These are phyloP conservation scores for Hypolimnas misippus DNA, from an alignment of 2,888 invertebrate species.

Conservation along the genomic window DNA sequence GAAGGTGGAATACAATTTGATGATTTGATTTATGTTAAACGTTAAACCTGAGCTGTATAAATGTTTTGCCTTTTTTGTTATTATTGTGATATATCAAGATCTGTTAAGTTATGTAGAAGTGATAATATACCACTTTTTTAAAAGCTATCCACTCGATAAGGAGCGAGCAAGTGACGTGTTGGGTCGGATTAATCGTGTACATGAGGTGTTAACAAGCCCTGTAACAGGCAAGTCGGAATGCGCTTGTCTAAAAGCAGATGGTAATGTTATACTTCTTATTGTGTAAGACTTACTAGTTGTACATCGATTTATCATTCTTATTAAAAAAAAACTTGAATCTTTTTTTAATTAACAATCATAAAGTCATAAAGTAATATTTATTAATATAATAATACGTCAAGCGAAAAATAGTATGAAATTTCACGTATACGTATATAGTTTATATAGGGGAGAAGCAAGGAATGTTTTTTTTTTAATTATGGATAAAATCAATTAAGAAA, in stretches of 20 bases:
- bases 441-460: too few relatives aligned
- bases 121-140: conserved; percentile 24
- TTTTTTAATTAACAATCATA: too few relatives aligned
- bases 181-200: conserved; percentile 23
- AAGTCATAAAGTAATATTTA: too few relatives aligned
- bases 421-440: too few relatives aligned
- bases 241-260: conserved; percentile 24
- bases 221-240: conserved; percentile 23
- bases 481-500: too few relatives aligned
- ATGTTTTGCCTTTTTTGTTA: not conserved
- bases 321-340: not conserved
- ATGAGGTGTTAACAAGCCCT: conserved; percentile 31
- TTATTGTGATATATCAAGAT: conserved; percentile 14
- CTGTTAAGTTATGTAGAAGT: conserved; percentile 17
- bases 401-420: too few relatives aligned
- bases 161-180: conserved; percentile 22
- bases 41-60: not conserved
- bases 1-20: conserved; percentile 12
- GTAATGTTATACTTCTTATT: conserved; percentile 28
- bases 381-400: too few relatives aligned
- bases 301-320: conserved; percentile 5
- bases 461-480: too few relatives aligned
- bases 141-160: conserved; percentile 15
- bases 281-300: not conserved
- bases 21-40: not conserved